These are phyloP conservation scores for Acronicta leporina DNA, from an alignment of 2,888 invertebrate species.

Conservation along the genomic window DNA sequence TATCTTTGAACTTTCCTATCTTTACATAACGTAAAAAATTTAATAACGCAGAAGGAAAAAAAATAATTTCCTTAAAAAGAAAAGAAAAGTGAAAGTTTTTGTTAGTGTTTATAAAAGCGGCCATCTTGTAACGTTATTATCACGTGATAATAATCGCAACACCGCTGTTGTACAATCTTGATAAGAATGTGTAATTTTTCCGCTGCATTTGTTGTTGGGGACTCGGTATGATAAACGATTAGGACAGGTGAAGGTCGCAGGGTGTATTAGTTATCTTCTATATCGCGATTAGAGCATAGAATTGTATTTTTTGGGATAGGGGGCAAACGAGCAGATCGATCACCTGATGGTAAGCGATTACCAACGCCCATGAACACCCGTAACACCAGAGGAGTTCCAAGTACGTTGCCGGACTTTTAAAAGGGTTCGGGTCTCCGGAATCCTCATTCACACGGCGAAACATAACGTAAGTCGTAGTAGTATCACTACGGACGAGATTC, in stretches of 20 bases:
- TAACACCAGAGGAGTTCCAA: too few relatives aligned
- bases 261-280: background rate
- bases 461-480: too few relatives aligned
- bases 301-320: too few relatives aligned
- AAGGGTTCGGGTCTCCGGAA: too few relatives aligned
- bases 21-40: too few relatives aligned
- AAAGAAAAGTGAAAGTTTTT: conserved; percentile 28
- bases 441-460: too few relatives aligned
- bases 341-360: too few relatives aligned
- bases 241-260: conserved; percentile 27
- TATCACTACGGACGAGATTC: too few relatives aligned
- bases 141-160: conserved; percentile 21
- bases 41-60: conserved; percentile 25
- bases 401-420: too few relatives aligned
- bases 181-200: conserved; percentile 41
- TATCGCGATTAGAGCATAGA: background rate
- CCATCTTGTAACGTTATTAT: conserved; percentile 24
- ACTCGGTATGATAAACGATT: conserved; percentile 30
- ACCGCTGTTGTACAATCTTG: conserved; percentile 6
- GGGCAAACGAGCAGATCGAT: too few relatives aligned
- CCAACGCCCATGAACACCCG: too few relatives aligned
- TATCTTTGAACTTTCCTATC: too few relatives aligned
- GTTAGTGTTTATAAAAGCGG: conserved; percentile 10
- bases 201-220: conserved; percentile 20
- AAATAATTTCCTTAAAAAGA: background rate